Evolutionary conservation across 2,797 vertebrate genomes (phyloP), one percentile per base, ranked within the genome.

Genomic region (Onychomys leucogaster): DNA sequence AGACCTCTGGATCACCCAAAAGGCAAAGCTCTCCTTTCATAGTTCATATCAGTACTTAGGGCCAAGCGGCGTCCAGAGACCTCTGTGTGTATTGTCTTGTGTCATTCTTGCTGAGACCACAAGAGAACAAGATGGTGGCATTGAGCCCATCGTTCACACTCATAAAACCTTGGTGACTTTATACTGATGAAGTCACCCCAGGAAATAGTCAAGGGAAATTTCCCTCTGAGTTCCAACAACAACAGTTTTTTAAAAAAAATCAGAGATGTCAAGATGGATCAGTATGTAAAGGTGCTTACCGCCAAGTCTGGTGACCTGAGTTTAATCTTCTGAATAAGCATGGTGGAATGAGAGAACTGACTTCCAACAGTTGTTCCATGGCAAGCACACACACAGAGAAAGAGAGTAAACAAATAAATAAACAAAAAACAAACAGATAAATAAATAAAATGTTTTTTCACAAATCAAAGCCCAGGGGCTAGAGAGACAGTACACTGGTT

Each of bases 81-180:
- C 71, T 94, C 81, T 94, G 41, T 86, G 23, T 29, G 82, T 75
- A 21, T 82, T 81, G 16, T 80, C 14, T 43, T 96, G 25, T 76
- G 41, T 25, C 49, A 32, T 49, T 73, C 92, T 96, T 93, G 37
- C 76, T 95, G 12, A 88, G 43, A 80, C 41, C 49, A 67, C 83
- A 94, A 85, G 85, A 96, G 29, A 95, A 71, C 9, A 95, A 92
- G 67, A 67, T 7, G 59, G 63, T 84, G 87, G 37, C 61, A 55
- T 77, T 63, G 82, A 96, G 49, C 27, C 82, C 84, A 80, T 73
- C 52, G 80, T 41, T 76, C 77, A 84, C 73, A 14, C 43, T 96
- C 85, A 69, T 85, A 92, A 93, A 96, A 86, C 46, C 43, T 90
- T 37, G 63, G 46, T 90, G 46, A 41, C n/a, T 92, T 94, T 94